Base-by-base conservation (phyloP, 30 jellyfish, hydroid and myxozoan genomes). In the Mastigias papua region DNA sequence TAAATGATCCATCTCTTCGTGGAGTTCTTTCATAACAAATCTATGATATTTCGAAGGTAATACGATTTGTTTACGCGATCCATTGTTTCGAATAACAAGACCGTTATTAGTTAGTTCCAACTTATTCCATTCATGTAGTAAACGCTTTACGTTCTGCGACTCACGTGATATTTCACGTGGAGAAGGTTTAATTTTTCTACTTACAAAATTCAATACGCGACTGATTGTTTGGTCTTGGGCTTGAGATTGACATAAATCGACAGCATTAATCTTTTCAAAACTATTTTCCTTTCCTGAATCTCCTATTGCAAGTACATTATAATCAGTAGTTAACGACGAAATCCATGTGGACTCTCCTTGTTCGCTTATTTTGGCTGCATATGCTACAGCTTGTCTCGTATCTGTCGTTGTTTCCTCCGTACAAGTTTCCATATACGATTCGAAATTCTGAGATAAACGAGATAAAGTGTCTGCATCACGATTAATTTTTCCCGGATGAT, bases 1-100 rank as follows among this genome's bases (percentile, higher is more conserved):
- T 29, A 72, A 49, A 35, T 86, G 95, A 29, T 84, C 95, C 90
- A 86, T 86, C 29, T 86, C 66, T 28, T 48, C 73, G 78, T 73
- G 90, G 17, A 72, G 70, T 60, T 86, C 84, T 23, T 25, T 57
- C 23, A 25, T 31, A 6, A 74, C 74, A 17, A 86, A 20, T 57
- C 70, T 30, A 60, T 65, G 82, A 51, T 29, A 72, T 90, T 27
- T 42, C 48, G 72, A 26, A 7, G 89, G 91, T 23, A 73, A 73
- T 19, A 86, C 33, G 48, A 86, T 31, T 35, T 86, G 95, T 33
- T 71, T 26, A 48, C 86, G 23, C 17, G 31, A 3, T 23, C 91
- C 69, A 15, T 26, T 34, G 20, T 66, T 66, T 22, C 64, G 48
- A n/a, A 66, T 63, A 26, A 32, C 71, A 28, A 10, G 57, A 2